These are phyloP conservation scores for Alentia gelatinosa DNA, from an alignment of 2,888 invertebrate species.

Conservation along the genomic window DNA sequence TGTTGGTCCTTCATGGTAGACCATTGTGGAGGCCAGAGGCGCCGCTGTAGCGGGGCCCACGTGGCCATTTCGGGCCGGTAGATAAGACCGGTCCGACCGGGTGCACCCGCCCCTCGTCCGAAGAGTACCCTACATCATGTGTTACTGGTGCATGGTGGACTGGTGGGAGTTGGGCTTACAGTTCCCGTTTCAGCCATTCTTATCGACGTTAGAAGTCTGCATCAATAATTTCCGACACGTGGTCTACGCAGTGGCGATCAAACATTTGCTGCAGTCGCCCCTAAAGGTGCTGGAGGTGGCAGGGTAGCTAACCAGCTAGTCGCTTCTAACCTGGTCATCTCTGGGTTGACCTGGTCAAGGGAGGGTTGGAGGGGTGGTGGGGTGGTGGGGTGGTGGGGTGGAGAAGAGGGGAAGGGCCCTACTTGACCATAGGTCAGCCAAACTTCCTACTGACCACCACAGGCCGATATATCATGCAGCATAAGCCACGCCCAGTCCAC, in stretches of 20 bases:
- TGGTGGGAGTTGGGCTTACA: neutral
- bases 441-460: neutral
- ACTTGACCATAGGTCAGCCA: neutral
- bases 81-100: neutral
- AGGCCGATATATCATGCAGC: neutral
- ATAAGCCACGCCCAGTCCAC: neutral
- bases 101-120: neutral
- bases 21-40: neutral
- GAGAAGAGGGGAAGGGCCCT: neutral
- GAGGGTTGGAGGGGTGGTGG: neutral
- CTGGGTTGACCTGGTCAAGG: neutral
- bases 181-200: neutral
- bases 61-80: neutral
- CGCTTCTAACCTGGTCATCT: neutral
- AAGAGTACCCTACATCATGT: neutral
- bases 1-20: neutral
- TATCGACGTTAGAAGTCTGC: conserved; percentile 11
- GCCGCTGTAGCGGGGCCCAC: neutral
- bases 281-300: neutral
- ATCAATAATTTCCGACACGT: conserved; percentile 34
- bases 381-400: neutral
- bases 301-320: neutral
- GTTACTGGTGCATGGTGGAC: neutral
- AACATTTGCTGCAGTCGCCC: neutral
- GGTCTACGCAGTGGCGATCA: neutral